Conservation (phyloP, 1,140 invertebrate genomes). For the Cydia splendana region DNA sequence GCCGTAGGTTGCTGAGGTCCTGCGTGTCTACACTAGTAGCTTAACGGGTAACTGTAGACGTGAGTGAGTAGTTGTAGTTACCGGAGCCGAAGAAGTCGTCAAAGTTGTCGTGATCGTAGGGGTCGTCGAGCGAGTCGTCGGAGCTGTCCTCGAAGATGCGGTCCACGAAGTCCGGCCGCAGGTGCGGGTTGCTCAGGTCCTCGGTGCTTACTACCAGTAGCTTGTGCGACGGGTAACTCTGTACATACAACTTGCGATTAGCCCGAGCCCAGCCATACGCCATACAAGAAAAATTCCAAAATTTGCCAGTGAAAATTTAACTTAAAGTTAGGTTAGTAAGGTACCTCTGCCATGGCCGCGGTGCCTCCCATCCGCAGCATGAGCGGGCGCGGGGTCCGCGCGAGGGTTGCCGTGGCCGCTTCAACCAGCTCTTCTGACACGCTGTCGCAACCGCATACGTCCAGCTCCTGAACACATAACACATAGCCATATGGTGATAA, state of each 20-base stretch:
- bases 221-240: slow-evolving; percentile 45
- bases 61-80: slow-evolving; percentile 28
- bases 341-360: slow-evolving; percentile 36
- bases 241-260: not conserved
- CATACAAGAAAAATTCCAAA: no score
- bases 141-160: slow-evolving; percentile 55
- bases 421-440: slow-evolving; percentile 56
- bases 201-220: slow-evolving; percentile 54
- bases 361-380: slow-evolving; percentile 55
- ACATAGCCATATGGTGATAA: no score
- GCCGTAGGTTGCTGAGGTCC: no score
- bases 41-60: not conserved
- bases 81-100: slow-evolving; percentile 52
- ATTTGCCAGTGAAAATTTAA: no score
- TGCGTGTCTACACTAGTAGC: not conserved
- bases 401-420: slow-evolving; percentile 47
- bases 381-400: slow-evolving; percentile 46
- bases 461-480: slow-evolving; percentile 52
- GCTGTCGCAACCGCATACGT: slow-evolving; percentile 61
- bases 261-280: no score
- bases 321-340: not conserved
- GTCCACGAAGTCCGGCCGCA: slow-evolving; percentile 63
- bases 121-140: slow-evolving; percentile 56
- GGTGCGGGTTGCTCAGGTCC: slow-evolving; percentile 59
- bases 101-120: slow-evolving; percentile 58